These are phyloP conservation scores for Norana najaformis DNA, from an alignment of 2,888 invertebrate species.

Conservation along the genomic window DNA sequence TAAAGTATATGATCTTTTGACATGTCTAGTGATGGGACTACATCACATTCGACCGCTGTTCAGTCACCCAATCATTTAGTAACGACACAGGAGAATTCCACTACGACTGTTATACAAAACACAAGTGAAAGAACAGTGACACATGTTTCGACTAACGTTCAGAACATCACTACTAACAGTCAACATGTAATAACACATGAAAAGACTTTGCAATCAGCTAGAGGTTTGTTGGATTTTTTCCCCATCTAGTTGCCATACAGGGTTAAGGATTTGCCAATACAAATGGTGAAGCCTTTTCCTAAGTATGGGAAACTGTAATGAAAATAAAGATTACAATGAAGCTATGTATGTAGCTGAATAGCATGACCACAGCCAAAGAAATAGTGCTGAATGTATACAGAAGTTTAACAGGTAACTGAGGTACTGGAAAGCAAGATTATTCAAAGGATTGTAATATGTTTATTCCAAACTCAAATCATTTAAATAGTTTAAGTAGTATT, in stretches of 20 bases:
- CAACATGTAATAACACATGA: constrained; percentile 8
- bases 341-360: not conserved
- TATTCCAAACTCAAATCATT: not conserved
- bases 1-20: not conserved
- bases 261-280: not conserved
- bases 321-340: not conserved
- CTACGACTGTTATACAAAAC: not conserved
- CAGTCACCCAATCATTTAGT: constrained; percentile 15
- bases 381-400: not conserved
- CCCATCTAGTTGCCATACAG: not conserved
- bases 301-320: not conserved
- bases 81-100: not conserved
- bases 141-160: not conserved
- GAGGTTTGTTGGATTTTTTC: constrained; percentile 10
- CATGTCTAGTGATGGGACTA: not conserved
- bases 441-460: not conserved
- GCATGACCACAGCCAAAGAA: not conserved
- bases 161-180: constrained; percentile 14
- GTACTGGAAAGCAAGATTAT: not conserved
- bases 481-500: not conserved
- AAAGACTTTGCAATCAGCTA: not conserved
- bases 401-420: not conserved
- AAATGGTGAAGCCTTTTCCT: not conserved
- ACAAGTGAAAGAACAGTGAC: not conserved
- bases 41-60: not conserved